Evolutionary conservation across 2,888 invertebrate genomes (phyloP).

Genomic region (Ceraclea dissimilis): DNA sequence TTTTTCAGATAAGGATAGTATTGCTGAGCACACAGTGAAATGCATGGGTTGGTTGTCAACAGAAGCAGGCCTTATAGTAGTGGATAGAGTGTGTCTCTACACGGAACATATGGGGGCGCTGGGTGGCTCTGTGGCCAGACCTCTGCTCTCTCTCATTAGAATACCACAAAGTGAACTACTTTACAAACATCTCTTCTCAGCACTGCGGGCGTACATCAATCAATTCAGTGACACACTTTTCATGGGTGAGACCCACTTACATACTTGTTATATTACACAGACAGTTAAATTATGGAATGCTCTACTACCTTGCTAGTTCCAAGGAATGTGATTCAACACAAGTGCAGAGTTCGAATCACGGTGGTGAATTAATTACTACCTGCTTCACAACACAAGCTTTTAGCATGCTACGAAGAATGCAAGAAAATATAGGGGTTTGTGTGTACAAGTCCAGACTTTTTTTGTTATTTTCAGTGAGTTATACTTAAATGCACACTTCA

Average conservation of each 20-base stretch:
- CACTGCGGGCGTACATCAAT: constrained; percentile 85
- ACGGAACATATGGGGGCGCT: constrained; percentile 72
- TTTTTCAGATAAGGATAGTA: constrained; percentile 22
- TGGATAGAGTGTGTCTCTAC: constrained; percentile 83
- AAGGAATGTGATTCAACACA: too few species aligned
- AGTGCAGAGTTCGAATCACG: too few species aligned
- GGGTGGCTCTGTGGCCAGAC: constrained; percentile 74
- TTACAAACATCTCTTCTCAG: constrained; percentile 86
- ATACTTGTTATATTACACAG: background rate
- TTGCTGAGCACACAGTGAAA: constrained; percentile 38
- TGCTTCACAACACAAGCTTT: too few species aligned
- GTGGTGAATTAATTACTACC: too few species aligned
- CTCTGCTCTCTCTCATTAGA: constrained; percentile 81
- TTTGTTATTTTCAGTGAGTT: too few species aligned
- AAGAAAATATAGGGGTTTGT: too few species aligned
- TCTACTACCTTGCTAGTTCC: too few species aligned
- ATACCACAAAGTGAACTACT: constrained; percentile 86
- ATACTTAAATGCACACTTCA: too few species aligned
- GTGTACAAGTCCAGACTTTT: too few species aligned
- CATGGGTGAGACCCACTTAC: constrained; percentile 53
- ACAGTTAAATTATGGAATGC: too few species aligned
- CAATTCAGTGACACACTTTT: constrained; percentile 78
- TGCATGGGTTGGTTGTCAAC: constrained; percentile 61
- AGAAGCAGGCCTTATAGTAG: constrained; percentile 79
- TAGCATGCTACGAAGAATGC: too few species aligned